Evolutionary conservation across 2,888 invertebrate genomes (phyloP).

Genomic region (Acronicta leporina): DNA sequence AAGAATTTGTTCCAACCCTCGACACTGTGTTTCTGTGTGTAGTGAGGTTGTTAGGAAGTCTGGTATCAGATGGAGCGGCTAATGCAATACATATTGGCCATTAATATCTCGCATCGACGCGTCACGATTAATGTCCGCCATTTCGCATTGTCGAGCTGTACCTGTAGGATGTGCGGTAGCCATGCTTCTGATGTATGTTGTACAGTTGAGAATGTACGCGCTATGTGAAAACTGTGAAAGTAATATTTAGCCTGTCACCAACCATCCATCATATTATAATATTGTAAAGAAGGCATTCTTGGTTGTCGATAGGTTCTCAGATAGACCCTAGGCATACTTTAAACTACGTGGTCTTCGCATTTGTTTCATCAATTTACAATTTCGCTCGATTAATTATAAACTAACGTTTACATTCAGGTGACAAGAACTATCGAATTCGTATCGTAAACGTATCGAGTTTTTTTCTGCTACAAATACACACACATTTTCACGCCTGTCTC

Average conservation of each 20-base stretch:
- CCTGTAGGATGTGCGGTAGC: background rate
- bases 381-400: no score
- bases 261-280: background rate
- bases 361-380: no score
- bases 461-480: no score
- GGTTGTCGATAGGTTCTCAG: background rate
- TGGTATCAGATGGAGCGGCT: constrained; percentile 46
- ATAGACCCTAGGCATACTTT: background rate
- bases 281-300: background rate
- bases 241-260: constrained; percentile 2
- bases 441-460: no score
- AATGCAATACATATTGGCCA: constrained; percentile 55
- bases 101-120: constrained; percentile 50
- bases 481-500: no score
- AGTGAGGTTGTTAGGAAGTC: background rate
- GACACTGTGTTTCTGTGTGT: constrained; percentile 21
- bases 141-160: constrained; percentile 43
- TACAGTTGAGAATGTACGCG: background rate
- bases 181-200: constrained; percentile 1
- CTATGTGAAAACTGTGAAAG: background rate
- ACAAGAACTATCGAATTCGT: no score
- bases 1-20: background rate
- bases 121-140: constrained; percentile 46
- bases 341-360: no score
- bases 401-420: no score